Evolutionary conservation across 1,140 invertebrate genomes (phyloP).

Genomic region (Brachionus sp.): DNA sequence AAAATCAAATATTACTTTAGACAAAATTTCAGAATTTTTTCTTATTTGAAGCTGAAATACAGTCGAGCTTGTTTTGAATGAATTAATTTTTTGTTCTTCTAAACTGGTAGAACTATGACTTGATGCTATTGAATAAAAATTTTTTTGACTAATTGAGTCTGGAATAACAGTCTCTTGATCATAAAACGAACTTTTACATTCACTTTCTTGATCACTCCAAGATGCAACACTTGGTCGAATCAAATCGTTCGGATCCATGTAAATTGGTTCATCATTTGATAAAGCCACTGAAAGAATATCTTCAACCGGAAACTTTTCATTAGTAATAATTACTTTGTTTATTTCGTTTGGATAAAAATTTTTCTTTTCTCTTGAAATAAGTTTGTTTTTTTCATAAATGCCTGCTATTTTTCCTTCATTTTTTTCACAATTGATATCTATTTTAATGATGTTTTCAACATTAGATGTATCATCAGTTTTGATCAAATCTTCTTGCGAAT

Average conservation of each 20-base stretch:
- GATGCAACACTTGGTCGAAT: background rate
- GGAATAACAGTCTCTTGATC: background rate
- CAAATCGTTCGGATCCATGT: constrained; percentile 16
- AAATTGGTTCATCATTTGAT: constrained; percentile 36
- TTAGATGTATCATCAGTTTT: background rate
- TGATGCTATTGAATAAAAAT: background rate
- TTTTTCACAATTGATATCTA: background rate
- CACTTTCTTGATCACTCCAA: background rate
- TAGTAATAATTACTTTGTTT: background rate
- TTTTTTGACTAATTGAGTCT: background rate
- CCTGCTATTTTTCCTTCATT: background rate
- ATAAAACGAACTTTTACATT: background rate
- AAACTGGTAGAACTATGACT: background rate
- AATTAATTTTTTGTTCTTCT: background rate
- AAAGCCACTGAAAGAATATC: background rate
- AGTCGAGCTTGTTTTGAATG: constrained; percentile 24
- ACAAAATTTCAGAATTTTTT: constrained; percentile 26
- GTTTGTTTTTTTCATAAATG: background rate
- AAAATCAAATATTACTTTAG: background rate
- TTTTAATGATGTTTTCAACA: background rate
- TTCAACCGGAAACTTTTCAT: background rate
- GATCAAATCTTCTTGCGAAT: background rate
- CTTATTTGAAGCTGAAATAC: constrained; percentile 20
- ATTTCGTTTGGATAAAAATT: background rate
- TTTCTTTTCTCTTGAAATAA: background rate